These are phyloP conservation scores for Erpobdella octoculata DNA, from an alignment of 2,888 invertebrate species.

Conservation along the genomic window DNA sequence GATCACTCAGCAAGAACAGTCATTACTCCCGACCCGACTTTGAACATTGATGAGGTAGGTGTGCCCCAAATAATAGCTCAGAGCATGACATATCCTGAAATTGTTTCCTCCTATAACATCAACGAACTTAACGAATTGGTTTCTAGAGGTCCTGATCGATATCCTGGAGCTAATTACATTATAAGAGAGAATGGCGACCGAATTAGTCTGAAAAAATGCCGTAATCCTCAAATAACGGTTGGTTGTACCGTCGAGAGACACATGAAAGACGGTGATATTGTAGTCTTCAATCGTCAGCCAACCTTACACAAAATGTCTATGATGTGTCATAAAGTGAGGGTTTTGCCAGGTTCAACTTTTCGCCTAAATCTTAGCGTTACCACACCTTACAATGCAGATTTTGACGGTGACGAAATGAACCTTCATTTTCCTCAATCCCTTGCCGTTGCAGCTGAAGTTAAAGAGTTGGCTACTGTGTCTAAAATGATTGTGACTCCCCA, in stretches of 20 bases:
- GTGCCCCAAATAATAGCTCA: slow-evolving; percentile 96
- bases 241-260: slow-evolving; percentile 75
- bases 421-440: slow-evolving; percentile 95
- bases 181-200: slow-evolving; percentile 96
- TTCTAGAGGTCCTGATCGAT: slow-evolving; percentile 89
- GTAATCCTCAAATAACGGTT: slow-evolving; percentile 62
- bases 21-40: slow-evolving; percentile 57
- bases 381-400: slow-evolving; percentile 99
- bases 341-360: slow-evolving; percentile 98
- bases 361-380: slow-evolving; percentile 96
- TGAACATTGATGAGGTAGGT: slow-evolving; percentile 90
- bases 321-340: slow-evolving; percentile 86
- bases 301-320: slow-evolving; percentile 99
- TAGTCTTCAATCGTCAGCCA: slow-evolving; percentile 98
- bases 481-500: slow-evolving; percentile 98
- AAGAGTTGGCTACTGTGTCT: slow-evolving; percentile 92
- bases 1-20: slow-evolving; percentile 99
- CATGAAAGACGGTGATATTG: slow-evolving; percentile 91
- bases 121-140: slow-evolving; percentile 87
- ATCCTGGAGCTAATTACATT: slow-evolving; percentile 98
- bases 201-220: slow-evolving; percentile 94
- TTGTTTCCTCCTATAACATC: slow-evolving; percentile 97
- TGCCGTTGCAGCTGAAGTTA: slow-evolving; percentile 95
- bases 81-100: slow-evolving; percentile 96
- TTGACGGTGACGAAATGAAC: slow-evolving; percentile 99